Evolutionary conservation across 1,140 invertebrate species (phyloP).

Genomic region (Drosophila insularis): DNA sequence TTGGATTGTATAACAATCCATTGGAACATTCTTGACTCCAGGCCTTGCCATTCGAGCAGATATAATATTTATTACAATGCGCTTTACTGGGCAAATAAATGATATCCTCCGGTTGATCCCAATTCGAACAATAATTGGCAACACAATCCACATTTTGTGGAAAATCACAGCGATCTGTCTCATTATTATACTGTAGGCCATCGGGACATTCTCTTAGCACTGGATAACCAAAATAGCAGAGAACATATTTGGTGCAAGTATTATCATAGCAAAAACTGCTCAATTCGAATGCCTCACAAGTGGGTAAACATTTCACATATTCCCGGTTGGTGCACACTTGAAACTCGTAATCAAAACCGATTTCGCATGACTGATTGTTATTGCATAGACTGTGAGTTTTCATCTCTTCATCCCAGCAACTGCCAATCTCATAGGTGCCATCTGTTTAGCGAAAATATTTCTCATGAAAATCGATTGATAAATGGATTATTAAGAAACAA

Average conservation of each 20-base stretch:
- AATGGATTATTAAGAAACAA: no score
- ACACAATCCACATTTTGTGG: slow-evolving; percentile 64
- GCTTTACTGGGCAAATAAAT: slow-evolving; percentile 65
- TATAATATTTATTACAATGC: slow-evolving; percentile 61
- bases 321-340: slow-evolving; percentile 33
- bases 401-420: slow-evolving; percentile 9
- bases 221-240: slow-evolving; percentile 53
- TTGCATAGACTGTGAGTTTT: slow-evolving; percentile 11
- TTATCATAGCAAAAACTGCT: slow-evolving; percentile 65
- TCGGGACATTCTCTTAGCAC: slow-evolving; percentile 56
- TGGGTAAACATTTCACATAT: slow-evolving; percentile 24
- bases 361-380: neutral
- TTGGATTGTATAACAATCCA: slow-evolving; percentile 57
- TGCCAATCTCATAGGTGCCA: slow-evolving; percentile 8
- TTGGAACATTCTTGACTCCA: slow-evolving; percentile 53
- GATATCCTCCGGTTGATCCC: slow-evolving; percentile 51
- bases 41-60: slow-evolving; percentile 62
- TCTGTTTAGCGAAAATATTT: neutral
- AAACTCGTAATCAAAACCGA: slow-evolving; percentile 38
- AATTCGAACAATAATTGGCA: slow-evolving; percentile 55
- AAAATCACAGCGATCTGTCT: slow-evolving; percentile 65
- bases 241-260: slow-evolving; percentile 62
- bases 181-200: slow-evolving; percentile 56
- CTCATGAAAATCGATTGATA: neutral
- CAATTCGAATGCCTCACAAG: slow-evolving; percentile 11